These are phyloP conservation scores for Tetragonisca angustula DNA, from an alignment of 2,888 invertebrate genomes.

Conservation along the genomic window DNA sequence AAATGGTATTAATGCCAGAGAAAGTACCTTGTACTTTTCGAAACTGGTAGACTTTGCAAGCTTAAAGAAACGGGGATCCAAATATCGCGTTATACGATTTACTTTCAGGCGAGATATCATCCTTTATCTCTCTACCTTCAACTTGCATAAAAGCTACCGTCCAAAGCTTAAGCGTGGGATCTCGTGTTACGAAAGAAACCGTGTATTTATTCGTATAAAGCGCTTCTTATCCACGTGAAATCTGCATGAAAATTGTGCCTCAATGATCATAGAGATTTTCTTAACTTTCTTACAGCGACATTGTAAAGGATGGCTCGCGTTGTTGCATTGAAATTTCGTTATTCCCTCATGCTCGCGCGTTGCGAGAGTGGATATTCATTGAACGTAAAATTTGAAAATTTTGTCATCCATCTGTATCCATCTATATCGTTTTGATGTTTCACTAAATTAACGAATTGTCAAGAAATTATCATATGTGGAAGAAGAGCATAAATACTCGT, in stretches of 20 bases:
- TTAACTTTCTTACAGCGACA: not conserved
- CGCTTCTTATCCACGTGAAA: not conserved
- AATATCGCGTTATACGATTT: slow-evolving; percentile 14
- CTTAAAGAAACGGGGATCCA: no score
- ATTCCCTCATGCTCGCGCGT: no score
- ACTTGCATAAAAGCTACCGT: not conserved
- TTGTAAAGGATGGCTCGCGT: no score
- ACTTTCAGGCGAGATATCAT: slow-evolving; percentile 12
- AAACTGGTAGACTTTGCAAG: not conserved
- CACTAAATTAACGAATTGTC: not conserved
- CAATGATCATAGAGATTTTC: not conserved
- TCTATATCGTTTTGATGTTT: not conserved
- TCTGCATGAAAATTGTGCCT: not conserved
- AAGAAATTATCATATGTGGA: not conserved
- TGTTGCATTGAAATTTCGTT: not conserved
- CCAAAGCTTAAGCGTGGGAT: not conserved
- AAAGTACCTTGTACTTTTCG: not conserved
- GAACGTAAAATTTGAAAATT: no score
- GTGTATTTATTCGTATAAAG: slow-evolving; percentile 11
- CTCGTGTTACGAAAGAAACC: slow-evolving; percentile 9
- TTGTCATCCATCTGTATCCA: not conserved
- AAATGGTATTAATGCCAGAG: not conserved
- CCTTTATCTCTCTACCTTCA: not conserved
- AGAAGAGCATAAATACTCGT: not conserved
- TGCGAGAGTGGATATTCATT: no score